Evolutionary conservation across 2,888 invertebrate genomes (phyloP).

Genomic region (Acleris sparsana): DNA sequence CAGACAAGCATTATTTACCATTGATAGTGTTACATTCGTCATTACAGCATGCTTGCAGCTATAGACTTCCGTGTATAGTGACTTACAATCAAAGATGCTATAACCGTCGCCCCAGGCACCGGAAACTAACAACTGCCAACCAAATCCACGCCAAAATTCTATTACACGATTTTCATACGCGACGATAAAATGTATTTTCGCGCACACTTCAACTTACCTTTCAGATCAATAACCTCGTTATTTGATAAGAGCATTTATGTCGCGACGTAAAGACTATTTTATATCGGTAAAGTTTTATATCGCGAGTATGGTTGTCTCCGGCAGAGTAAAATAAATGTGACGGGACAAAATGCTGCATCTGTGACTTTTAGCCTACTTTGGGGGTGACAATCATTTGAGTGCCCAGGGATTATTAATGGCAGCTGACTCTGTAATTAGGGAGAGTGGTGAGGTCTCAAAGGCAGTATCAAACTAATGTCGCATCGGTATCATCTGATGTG

Average conservation of each 20-base stretch:
- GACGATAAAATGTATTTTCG: slow-evolving; percentile 14
- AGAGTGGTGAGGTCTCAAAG: slow-evolving; percentile 49
- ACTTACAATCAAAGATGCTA: neutral
- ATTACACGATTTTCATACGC: slow-evolving; percentile 14
- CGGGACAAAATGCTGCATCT: neutral
- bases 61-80: neutral
- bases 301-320: neutral
- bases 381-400: slow-evolving; percentile 48
- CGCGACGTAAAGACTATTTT: slow-evolving; percentile 18
- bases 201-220: slow-evolving; percentile 21
- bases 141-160: slow-evolving; percentile 2
- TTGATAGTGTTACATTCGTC: too few relatives aligned
- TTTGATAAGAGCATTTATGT: slow-evolving; percentile 27
- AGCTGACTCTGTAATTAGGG: slow-evolving; percentile 49
- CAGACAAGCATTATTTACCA: too few relatives aligned
- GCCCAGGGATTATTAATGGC: slow-evolving; percentile 42
- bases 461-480: neutral
- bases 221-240: slow-evolving; percentile 27
- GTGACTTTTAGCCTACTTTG: slow-evolving; percentile 17
- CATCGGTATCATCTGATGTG: too few relatives aligned
- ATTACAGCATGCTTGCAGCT: too few relatives aligned
- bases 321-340: neutral
- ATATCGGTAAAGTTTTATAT: slow-evolving; percentile 20
- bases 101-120: neutral
- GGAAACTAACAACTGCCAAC: slow-evolving; percentile 4